These are phyloP conservation scores for Capreolus pygargus DNA, from an alignment of 2,113 vertebrate genomes.

Conservation along the genomic window DNA sequence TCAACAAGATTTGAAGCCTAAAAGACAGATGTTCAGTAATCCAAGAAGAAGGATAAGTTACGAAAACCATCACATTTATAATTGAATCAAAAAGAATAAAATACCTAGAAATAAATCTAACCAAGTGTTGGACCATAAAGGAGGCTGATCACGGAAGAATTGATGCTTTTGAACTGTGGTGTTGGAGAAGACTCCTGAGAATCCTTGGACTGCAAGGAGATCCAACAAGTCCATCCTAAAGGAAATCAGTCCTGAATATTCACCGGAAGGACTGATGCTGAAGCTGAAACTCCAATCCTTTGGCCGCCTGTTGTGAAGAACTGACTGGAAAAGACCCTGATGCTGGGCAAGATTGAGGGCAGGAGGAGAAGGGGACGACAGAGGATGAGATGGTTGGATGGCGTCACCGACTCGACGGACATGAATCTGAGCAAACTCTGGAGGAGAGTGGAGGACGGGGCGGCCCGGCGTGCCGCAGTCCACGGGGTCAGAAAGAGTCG, in stretches of 20 bases:
- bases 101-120: neutral
- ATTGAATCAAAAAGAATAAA: neutral
- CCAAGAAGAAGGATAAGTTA: neutral
- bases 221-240: neutral
- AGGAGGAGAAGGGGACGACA: neutral
- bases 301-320: fast-evolving
- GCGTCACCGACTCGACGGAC: neutral
- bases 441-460: neutral
- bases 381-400: neutral
- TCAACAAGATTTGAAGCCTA: neutral
- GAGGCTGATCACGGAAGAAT: fast-evolving
- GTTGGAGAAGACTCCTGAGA: neutral
- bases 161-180: neutral
- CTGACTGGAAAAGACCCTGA: neutral
- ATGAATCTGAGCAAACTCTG: neutral
- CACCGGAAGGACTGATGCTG: neutral
- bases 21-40: constrained; percentile 18
- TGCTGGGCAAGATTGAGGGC: neutral
- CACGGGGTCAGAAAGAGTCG: neutral
- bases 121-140: neutral
- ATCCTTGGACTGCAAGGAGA: neutral
- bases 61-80: neutral
- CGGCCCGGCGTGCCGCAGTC: neutral
- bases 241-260: neutral
- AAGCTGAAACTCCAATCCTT: neutral